Percentiles rank a stretch among this genome's conserved stretches.
These are phyloP conservation scores for Hylyphantes graminicola DNA, from an alignment of 1,140 invertebrate genomes.

Conservation along the genomic window DNA sequence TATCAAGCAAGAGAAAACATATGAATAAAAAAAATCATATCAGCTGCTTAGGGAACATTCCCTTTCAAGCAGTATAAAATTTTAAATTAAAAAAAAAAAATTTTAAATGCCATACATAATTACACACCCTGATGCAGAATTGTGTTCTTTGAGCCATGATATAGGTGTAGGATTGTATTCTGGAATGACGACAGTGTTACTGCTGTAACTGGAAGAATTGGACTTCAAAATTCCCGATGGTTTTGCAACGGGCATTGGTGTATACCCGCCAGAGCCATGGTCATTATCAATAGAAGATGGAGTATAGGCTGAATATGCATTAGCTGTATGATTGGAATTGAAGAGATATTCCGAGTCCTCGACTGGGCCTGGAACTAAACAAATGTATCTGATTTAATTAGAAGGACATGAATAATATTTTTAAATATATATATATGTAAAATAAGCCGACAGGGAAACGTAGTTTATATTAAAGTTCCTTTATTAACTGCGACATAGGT, in stretches of 20 bases:
- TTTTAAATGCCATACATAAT: too few species aligned
- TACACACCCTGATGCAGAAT: not conserved
- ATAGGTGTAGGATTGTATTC: conserved; percentile 76
- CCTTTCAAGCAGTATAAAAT: too few species aligned
- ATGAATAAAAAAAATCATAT: too few species aligned
- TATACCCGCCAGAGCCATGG: conserved; percentile 62
- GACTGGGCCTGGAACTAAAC: not conserved
- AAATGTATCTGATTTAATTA: too few species aligned
- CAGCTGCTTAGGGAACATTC: too few species aligned
- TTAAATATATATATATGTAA: too few species aligned
- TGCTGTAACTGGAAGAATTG: not conserved
- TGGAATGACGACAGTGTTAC: conserved; percentile 62
- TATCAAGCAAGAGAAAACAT: too few species aligned
- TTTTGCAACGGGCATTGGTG: conserved; percentile 64
- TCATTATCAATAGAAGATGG: conserved; percentile 1
- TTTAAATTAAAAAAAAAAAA: too few species aligned
- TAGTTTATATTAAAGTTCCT: too few species aligned
- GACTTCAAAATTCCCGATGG: conserved; percentile 17
- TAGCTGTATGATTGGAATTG: not conserved
- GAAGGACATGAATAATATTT: too few species aligned
- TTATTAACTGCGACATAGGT: too few species aligned
- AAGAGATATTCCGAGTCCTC: conserved; percentile 18
- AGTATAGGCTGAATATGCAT: not conserved
- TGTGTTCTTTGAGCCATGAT: conserved; percentile 71
- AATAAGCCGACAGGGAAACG: too few species aligned